A percentile compares a stretch with the other conserved stretches of the same genome.
Evolutionary conservation across 2,888 invertebrate species (phyloP).

Genomic region (Cyclophora punctaria): DNA sequence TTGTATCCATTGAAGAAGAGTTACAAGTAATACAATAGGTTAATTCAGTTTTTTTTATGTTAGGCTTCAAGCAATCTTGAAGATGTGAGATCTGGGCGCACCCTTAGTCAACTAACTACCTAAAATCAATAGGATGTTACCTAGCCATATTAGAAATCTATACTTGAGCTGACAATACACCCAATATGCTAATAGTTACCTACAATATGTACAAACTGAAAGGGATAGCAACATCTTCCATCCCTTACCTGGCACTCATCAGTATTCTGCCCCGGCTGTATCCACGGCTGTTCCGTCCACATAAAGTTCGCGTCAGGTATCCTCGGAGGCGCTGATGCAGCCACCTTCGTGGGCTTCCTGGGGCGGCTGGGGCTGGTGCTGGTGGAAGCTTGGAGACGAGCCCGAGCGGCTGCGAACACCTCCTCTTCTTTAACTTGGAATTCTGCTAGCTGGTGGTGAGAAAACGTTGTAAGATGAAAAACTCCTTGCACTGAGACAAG

Average conservation of each 20-base stretch:
- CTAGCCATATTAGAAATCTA: no score
- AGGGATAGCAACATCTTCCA: background rate
- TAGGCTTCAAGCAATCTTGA: no score
- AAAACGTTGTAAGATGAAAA: no score
- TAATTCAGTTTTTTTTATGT: no score
- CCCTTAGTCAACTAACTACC: no score
- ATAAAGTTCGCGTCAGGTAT: conserved; percentile 36
- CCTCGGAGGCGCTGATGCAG: conserved; percentile 44
- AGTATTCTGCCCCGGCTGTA: conserved; percentile 42
- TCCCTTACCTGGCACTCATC: conserved; percentile 57
- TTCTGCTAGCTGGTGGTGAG: conserved; percentile 44
- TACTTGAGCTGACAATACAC: no score
- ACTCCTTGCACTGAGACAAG: no score
- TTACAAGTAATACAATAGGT: no score
- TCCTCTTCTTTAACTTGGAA: conserved; percentile 65
- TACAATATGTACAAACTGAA: background rate
- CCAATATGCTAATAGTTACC: no score
- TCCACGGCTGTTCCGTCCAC: conserved; percentile 52
- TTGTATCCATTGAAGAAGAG: no score
- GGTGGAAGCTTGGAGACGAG: background rate
- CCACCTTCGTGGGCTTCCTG: conserved; percentile 35
- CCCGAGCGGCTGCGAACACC: conserved; percentile 39
- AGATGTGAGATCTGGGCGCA: no score
- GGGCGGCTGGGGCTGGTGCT: background rate
- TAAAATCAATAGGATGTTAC: no score